Conservation (phyloP, 2,888 invertebrate genomes). For the Perdita meconis region DNA sequence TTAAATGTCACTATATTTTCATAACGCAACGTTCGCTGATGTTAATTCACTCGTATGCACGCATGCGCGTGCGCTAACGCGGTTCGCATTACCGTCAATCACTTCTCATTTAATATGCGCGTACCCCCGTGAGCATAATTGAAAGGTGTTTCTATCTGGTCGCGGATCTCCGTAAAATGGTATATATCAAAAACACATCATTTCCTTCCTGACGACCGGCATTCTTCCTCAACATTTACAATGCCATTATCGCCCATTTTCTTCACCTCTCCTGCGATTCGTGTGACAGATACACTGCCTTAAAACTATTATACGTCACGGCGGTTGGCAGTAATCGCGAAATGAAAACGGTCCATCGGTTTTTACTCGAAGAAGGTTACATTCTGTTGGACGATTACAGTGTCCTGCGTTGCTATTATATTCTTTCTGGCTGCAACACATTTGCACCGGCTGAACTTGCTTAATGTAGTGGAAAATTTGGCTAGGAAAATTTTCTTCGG, state of each 20-base stretch:
- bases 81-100: slow-evolving; percentile 40
- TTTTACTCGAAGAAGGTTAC: slow-evolving; percentile 32
- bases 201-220: slow-evolving; percentile 14
- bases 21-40: slow-evolving; percentile 31
- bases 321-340: slow-evolving; percentile 7
- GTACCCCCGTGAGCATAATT: slow-evolving; percentile 24
- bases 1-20: slow-evolving; percentile 47
- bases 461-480: slow-evolving; percentile 16
- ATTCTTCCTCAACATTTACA: slow-evolving; percentile 2
- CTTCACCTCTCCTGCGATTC: neutral
- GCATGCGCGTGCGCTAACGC: slow-evolving; percentile 6
- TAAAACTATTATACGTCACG: slow-evolving; percentile 10
- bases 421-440: slow-evolving; percentile 18
- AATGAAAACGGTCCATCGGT: slow-evolving; percentile 33
- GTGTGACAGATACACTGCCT: slow-evolving; percentile 23
- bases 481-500: too few relatives aligned
- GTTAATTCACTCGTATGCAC: slow-evolving; percentile 30
- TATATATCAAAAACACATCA: slow-evolving; percentile 20
- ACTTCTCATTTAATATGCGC: slow-evolving; percentile 12
- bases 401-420: slow-evolving; percentile 29
- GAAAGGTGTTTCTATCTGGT: slow-evolving; percentile 25
- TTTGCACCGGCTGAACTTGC: slow-evolving; percentile 14
- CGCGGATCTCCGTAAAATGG: slow-evolving; percentile 20
- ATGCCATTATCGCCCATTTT: slow-evolving; percentile 14
- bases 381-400: slow-evolving; percentile 35